These are phyloP conservation scores for Mormyrops attenuatus DNA, from an alignment of 2,797 vertebrate species.

Conservation along the genomic window DNA sequence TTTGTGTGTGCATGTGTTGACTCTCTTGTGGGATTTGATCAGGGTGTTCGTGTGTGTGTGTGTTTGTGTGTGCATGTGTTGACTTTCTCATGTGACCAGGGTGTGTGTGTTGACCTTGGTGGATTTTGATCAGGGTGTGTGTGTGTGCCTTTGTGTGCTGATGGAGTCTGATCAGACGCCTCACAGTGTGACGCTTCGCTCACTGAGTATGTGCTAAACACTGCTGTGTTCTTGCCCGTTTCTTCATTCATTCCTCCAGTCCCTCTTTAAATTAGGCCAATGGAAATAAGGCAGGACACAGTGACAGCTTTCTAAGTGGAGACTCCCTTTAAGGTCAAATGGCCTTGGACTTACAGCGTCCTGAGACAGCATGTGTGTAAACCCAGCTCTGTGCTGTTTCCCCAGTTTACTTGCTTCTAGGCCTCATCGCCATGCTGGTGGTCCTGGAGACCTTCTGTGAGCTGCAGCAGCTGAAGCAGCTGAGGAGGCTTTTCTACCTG, in stretches of 20 bases:
- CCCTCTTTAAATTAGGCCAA: not conserved
- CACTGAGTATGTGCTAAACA: not conserved
- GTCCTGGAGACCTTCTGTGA: slow-evolving; percentile 92
- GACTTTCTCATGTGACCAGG: not conserved
- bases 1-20: not conserved
- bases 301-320: not conserved
- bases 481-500: slow-evolving; percentile 80
- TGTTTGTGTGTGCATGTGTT: not conserved
- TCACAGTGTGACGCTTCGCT: not conserved
- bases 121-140: not conserved
- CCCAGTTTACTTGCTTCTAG: slow-evolving; percentile 82
- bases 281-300: not conserved
- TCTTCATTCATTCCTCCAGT: not conserved
- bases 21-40: not conserved
- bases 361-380: not conserved
- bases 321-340: not conserved
- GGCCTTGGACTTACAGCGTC: not conserved
- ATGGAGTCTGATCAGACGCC: not conserved
- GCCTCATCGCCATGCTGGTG: slow-evolving; percentile 83
- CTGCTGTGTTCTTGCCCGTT: not conserved
- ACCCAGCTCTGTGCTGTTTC: not conserved
- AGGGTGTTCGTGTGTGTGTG: not conserved
- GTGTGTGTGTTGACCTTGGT: not conserved
- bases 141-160: not conserved
- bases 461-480: slow-evolving; percentile 79